Percentiles rank a stretch among this genome's conserved stretches.
Evolutionary conservation across 2,888 invertebrate genomes (phyloP).

Genomic region (Operophtera brumata): DNA sequence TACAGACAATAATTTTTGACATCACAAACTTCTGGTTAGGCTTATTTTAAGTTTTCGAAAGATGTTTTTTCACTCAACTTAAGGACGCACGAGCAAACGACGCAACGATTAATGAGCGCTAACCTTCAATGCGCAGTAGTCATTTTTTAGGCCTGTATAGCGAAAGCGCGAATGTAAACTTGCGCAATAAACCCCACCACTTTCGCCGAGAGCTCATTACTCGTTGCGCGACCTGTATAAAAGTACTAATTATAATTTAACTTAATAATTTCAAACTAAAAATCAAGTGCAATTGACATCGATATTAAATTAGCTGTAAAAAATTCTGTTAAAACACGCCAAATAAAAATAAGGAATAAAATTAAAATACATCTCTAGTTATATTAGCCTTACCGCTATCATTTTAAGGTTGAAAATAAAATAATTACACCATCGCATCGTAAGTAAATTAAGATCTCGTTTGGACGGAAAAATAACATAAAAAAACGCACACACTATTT

Average conservation of each 20-base stretch:
- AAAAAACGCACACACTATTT: constrained; percentile 35
- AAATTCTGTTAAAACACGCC: constrained; percentile 5
- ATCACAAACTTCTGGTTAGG: neutral
- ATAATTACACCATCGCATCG: constrained; percentile 45
- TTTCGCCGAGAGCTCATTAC: no score
- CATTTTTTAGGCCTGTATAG: no score
- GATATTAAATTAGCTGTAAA: neutral
- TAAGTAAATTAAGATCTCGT: constrained; percentile 46
- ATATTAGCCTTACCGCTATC: constrained; percentile 5
- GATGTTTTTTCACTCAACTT: neutral
- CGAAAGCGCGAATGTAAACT: no score
- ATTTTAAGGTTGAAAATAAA: constrained; percentile 26
- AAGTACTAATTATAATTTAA: constrained; percentile 8
- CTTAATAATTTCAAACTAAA: neutral
- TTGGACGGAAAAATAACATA: constrained; percentile 70
- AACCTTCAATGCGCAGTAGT: no score
- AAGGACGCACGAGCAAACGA: no score
- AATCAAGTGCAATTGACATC: constrained; percentile 2
- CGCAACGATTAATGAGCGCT: no score
- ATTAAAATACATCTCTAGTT: constrained; percentile 12
- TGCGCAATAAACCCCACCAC: no score
- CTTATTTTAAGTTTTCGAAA: constrained; percentile 2
- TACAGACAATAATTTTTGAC: no score
- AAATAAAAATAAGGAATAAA: constrained; percentile 11
- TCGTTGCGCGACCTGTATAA: no score